phyloP scores from a whole-genome alignment of 1,140 invertebrate genomes.

The Hycleus cichorii region DNA sequence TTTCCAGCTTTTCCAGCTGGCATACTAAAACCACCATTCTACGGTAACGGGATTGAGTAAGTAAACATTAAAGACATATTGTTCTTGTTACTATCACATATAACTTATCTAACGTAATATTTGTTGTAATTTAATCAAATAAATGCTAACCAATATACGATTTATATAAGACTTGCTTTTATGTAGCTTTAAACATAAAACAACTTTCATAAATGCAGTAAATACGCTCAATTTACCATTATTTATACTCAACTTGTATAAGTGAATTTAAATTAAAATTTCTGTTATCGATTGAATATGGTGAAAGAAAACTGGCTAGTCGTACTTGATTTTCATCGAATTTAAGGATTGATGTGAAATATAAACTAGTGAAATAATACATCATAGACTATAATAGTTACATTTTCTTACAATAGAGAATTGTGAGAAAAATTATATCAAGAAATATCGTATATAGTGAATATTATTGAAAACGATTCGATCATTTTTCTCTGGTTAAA shows the following conservation, averaged over 20 bases:
- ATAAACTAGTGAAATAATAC: conserved; percentile 1
- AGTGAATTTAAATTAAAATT: background rate
- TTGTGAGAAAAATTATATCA: too few species aligned
- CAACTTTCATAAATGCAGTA: background rate
- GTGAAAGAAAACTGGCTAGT: background rate
- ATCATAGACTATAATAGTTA: background rate
- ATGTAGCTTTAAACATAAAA: background rate
- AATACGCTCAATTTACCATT: background rate
- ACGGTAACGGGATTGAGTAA: conserved; percentile 42
- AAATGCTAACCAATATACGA: background rate
- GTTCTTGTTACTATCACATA: conserved; percentile 1
- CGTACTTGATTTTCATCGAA: background rate
- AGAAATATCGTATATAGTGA: too few species aligned
- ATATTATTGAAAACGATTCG: too few species aligned
- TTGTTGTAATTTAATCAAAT: background rate
- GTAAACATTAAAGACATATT: conserved; percentile 20
- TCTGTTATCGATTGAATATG: background rate
- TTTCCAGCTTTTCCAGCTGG: conserved; percentile 32
- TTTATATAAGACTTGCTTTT: background rate
- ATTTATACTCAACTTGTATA: background rate
- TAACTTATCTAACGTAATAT: background rate
- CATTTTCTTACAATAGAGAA: too few species aligned
- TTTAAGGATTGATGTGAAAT: background rate
- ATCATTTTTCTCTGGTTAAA: too few species aligned
- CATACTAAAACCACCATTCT: conserved; percentile 32